Conservation (phyloP, 2,797 vertebrate genomes). For the Myotis daubentonii region DNA sequence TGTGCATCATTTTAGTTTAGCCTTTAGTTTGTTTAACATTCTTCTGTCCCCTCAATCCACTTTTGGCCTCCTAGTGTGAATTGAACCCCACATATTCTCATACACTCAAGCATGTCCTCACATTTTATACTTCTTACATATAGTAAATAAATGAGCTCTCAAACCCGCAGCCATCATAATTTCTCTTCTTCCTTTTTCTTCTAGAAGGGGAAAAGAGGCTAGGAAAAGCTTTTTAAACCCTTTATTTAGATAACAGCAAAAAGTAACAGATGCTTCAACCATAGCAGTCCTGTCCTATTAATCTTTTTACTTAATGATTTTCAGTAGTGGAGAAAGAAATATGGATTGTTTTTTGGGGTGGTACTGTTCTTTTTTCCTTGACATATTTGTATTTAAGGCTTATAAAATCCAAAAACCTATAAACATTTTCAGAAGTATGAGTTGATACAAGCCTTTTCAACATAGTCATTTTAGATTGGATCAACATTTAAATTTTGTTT, state of each 20-base stretch:
- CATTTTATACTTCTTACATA: neutral
- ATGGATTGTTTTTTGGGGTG: neutral
- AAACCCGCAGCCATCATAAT: neutral
- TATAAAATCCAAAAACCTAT: neutral
- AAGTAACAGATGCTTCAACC: neutral
- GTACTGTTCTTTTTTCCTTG: neutral
- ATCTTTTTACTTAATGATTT: constrained; percentile 40
- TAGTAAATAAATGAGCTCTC: neutral
- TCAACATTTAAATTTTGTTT: constrained; percentile 44
- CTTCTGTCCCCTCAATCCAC: neutral
- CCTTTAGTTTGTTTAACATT: neutral
- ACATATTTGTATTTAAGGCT: neutral
- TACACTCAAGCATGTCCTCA: neutral
- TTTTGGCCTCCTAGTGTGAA: neutral
- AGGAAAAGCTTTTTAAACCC: constrained; percentile 1
- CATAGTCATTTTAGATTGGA: constrained; percentile 5
- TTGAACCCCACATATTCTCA: neutral
- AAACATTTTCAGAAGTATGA: neutral
- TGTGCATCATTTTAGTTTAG: constrained; percentile 14
- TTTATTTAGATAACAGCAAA: neutral
- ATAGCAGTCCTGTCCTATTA: neutral
- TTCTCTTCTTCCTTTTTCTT: neutral
- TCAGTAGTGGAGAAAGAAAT: neutral
- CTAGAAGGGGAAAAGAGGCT: neutral
- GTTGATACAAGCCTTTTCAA: constrained; percentile 25